Percentiles rank a stretch among this genome's conserved stretches.
These are phyloP conservation scores for Brachynemurus nebulosus DNA, from an alignment of 2,888 invertebrate species.

Conservation along the genomic window DNA sequence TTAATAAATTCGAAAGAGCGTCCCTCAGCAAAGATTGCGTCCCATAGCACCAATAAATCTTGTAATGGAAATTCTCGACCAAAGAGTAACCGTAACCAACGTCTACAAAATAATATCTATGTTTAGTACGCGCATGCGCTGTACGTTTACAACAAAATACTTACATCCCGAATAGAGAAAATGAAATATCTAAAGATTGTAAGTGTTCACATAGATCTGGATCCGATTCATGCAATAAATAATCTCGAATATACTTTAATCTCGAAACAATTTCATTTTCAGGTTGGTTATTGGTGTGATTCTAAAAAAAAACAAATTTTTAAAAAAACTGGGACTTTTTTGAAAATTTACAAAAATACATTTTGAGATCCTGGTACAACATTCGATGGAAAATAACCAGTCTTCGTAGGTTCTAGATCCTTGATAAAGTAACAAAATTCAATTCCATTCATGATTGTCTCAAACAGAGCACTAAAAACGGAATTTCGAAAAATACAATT, in stretches of 20 bases:
- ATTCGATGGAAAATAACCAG: conserved; percentile 33
- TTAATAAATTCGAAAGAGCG: conserved; percentile 40
- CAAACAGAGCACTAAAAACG: conserved; percentile 43
- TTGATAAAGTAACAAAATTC: conserved; percentile 49
- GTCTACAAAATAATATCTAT: conserved; percentile 35
- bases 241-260: conserved; percentile 43
- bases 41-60: conserved; percentile 68
- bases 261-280: conserved; percentile 47
- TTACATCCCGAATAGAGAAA: conserved; percentile 77
- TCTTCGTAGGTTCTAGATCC: conserved; percentile 36
- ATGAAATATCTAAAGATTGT: conserved; percentile 57
- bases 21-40: conserved; percentile 65
- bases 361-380: conserved; percentile 6
- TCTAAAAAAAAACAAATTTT: conserved; percentile 19
- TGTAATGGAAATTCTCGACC: conserved; percentile 70
- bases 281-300: conserved; percentile 28
- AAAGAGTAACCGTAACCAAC: conserved; percentile 71
- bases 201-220: conserved; percentile 49
- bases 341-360: neutral
- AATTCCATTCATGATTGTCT: conserved; percentile 45
- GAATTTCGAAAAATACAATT: conserved; percentile 3
- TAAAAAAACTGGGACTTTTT: neutral
- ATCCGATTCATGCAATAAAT: conserved; percentile 49
- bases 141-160: conserved; percentile 23
- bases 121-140: neutral